Evolutionary conservation across 2,888 invertebrate genomes (phyloP), one percentile per base, ranked within the genome.

Genomic region (Lottia gigantea): DNA sequence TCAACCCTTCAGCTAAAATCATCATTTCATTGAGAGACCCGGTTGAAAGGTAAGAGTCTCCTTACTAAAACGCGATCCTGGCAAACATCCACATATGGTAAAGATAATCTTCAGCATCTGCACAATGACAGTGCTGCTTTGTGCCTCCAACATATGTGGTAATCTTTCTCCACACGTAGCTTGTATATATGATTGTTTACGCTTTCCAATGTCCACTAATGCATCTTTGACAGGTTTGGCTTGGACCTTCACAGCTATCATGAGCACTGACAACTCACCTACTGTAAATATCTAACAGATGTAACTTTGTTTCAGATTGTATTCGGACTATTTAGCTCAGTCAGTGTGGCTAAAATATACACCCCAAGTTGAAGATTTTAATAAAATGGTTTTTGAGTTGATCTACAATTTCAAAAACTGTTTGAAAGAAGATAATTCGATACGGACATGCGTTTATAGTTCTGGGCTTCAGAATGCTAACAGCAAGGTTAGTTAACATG

Each of bases 11-110:
- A 0, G 65, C 75, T 16, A 79, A 76, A 72, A 67, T 80, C 65
- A 77, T 81, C 31, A 71, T 74, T 16, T 68, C 77, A 16, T 46
- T 81, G 3, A 68, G 78, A 67, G 74, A 81, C 65, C 81, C 81
- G 14, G 65, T 76, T 7, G 74, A 76, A 23, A 78, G 81, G 81
- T 81, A 63, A 23, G 67, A 63, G 2, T 19, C 12, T 25, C 11
- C 16, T 19, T 31, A 46, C 14, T 14, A n/a, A n/a, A n/a, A n/a
- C n/a, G n/a, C n/a, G n/a, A n/a, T n/a, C n/a, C n/a, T n/a, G n/a
- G 19, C n/a, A 16, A 0, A 7, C 15, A 49, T 4, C 0, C 55
- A 55, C 7, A 3, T 23, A 55, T 40, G 40, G 11, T 40, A 3
- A 4, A 40, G 31, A 31, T 31, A 31, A 31, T 31, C 31, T n/a